Percentiles rank a stretch among this genome's conserved stretches.
These are phyloP conservation scores for Chelmon rostratus DNA, from an alignment of 2,797 vertebrate genomes.

Conservation along the genomic window DNA sequence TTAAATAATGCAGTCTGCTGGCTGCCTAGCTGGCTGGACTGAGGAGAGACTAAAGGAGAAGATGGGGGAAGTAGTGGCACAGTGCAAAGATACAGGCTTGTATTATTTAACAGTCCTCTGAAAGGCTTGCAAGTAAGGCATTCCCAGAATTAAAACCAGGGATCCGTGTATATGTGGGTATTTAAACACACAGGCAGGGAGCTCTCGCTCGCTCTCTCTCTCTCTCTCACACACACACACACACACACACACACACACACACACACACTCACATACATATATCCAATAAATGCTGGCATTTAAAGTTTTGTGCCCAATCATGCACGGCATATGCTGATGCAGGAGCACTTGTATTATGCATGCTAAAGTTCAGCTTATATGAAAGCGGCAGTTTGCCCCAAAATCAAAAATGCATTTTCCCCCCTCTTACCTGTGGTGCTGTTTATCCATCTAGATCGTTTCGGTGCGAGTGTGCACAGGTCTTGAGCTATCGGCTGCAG, in stretches of 20 bases:
- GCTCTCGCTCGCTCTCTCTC: no score
- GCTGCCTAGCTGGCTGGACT: constrained; percentile 37
- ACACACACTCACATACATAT: background rate
- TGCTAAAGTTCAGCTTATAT: background rate
- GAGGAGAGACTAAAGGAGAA: constrained; percentile 36
- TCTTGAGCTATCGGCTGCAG: no score
- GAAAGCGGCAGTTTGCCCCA: no score
- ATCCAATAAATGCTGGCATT: constrained; percentile 20
- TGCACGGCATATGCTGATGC: constrained; percentile 30
- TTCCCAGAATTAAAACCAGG: constrained; percentile 42
- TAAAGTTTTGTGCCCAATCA: constrained; percentile 5
- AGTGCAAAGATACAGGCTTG: constrained; percentile 61
- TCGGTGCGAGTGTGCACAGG: no score
- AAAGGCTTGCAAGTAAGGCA: constrained; percentile 44
- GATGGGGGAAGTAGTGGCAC: constrained; percentile 32
- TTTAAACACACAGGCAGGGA: background rate
- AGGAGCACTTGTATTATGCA: constrained; percentile 14
- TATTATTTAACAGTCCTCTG: constrained; percentile 70
- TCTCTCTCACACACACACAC: no score
- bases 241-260: background rate
- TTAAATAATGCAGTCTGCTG: constrained; percentile 75
- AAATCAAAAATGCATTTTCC: no score
- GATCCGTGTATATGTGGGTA: background rate
- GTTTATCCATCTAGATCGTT: no score
- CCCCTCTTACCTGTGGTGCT: no score